These are phyloP conservation scores for Cryptoblepharus egeriae DNA, from an alignment of 2,797 vertebrate genomes.

Conservation along the genomic window DNA sequence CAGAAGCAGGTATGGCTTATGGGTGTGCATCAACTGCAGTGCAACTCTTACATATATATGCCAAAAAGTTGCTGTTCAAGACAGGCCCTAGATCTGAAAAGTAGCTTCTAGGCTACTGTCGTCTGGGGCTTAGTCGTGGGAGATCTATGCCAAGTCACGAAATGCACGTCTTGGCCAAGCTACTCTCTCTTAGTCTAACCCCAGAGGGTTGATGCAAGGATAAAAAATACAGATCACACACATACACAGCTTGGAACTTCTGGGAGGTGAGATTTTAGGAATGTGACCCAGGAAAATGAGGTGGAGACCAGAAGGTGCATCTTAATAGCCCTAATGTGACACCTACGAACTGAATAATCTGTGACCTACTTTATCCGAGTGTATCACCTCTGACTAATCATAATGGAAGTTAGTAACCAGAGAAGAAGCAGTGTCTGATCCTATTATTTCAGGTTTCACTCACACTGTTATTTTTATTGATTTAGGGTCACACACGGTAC, in stretches of 20 bases:
- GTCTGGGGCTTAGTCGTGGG: no score
- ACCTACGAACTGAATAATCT: not conserved
- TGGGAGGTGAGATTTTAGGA: not conserved
- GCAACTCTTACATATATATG: no score
- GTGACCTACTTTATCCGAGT: not conserved
- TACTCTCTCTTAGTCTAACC: no score
- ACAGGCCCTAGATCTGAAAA: no score
- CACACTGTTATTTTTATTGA: not conserved
- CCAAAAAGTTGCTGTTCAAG: no score
- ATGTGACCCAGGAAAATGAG: not conserved
- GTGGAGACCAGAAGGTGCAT: not conserved
- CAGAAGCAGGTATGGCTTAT: no score
- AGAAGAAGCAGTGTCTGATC: not conserved
- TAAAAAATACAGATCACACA: not conserved
- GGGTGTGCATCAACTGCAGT: no score
- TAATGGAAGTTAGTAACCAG: not conserved
- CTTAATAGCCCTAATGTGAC: not conserved
- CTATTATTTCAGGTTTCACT: not conserved
- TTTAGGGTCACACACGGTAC: not conserved
- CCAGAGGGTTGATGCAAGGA: not conserved
- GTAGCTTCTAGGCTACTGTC: no score
- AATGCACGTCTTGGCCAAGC: no score
- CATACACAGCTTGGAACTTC: not conserved
- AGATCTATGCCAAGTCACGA: no score
- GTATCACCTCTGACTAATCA: slow-evolving; percentile 5